Conservation (phyloP, 2,113 vertebrate species). For the Cynoglossus semilaevis region DNA sequence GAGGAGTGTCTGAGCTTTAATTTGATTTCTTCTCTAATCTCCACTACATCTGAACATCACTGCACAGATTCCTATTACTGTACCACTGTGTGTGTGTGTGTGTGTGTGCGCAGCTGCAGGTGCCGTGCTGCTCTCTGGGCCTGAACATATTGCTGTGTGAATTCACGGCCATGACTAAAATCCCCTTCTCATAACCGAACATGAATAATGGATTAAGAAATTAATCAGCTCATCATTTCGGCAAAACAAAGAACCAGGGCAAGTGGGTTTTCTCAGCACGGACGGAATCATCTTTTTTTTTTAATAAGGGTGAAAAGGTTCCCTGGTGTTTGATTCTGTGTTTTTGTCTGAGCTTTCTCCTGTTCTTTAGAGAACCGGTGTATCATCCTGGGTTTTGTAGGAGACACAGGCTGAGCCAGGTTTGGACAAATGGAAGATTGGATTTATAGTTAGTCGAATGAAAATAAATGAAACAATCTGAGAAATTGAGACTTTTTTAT, state of each 20-base stretch:
- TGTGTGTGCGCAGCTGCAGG: neutral
- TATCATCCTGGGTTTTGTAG: too few species aligned
- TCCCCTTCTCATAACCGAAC: constrained; percentile 42
- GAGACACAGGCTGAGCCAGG: too few species aligned
- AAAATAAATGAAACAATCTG: too few species aligned
- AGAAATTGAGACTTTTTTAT: too few species aligned
- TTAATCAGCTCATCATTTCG: constrained; percentile 47
- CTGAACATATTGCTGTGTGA: constrained; percentile 46
- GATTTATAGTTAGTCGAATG: too few species aligned
- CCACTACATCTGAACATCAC: neutral
- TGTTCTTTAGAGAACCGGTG: too few species aligned
- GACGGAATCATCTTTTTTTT: constrained; percentile 18
- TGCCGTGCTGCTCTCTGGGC: constrained; percentile 1
- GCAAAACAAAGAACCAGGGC: constrained; percentile 3
- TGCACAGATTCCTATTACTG: neutral
- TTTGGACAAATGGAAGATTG: too few species aligned
- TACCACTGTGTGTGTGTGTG: neutral
- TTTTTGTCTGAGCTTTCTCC: too few species aligned
- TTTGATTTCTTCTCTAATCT: constrained; percentile 1
- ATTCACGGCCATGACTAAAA: constrained; percentile 11
- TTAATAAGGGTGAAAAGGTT: neutral
- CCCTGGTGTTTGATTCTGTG: neutral
- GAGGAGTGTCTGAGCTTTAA: neutral
- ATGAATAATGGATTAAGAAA: constrained; percentile 56
- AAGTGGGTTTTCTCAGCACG: constrained; percentile 4